Evolutionary conservation across 1,140 invertebrate genomes (phyloP).

Genomic region (Pogonomyrmex barbatus): DNA sequence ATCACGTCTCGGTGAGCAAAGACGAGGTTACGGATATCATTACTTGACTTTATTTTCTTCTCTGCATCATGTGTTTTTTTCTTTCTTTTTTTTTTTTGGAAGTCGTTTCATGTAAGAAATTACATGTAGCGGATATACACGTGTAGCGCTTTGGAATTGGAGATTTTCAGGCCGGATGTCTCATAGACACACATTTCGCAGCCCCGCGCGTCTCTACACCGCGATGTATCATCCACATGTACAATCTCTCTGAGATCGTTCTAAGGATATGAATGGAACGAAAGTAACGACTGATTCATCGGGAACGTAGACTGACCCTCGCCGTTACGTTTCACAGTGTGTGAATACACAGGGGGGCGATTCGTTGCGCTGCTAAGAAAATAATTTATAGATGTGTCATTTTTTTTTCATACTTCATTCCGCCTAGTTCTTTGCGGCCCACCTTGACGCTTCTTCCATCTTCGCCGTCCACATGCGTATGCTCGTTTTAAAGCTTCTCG

Average conservation of each 20-base stretch:
- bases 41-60: not conserved
- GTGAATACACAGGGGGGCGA: not conserved
- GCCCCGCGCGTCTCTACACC: not conserved
- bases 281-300: slow-evolving; percentile 50
- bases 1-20: not conserved
- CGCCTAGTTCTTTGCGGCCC: not conserved
- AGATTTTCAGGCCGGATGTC: not conserved
- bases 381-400: slow-evolving; percentile 23
- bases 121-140: not conserved
- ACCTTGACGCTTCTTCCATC: not conserved
- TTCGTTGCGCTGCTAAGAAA: not conserved
- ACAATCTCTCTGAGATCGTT: slow-evolving; percentile 7
- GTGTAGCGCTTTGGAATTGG: not conserved
- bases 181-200: slow-evolving; percentile 9
- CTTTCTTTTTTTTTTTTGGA: not conserved
- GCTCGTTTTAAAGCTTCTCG: slow-evolving; percentile 61
- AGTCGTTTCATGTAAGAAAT: not conserved
- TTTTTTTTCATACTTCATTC: no score
- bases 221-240: slow-evolving; percentile 4
- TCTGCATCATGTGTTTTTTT: not conserved
- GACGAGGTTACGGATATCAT: not conserved
- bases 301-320: slow-evolving; percentile 2
- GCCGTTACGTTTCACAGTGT: not conserved
- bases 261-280: slow-evolving; percentile 31
- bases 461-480: not conserved